Conservation (phyloP, 1,140 invertebrate genomes). For the Procambarus clarkii region DNA sequence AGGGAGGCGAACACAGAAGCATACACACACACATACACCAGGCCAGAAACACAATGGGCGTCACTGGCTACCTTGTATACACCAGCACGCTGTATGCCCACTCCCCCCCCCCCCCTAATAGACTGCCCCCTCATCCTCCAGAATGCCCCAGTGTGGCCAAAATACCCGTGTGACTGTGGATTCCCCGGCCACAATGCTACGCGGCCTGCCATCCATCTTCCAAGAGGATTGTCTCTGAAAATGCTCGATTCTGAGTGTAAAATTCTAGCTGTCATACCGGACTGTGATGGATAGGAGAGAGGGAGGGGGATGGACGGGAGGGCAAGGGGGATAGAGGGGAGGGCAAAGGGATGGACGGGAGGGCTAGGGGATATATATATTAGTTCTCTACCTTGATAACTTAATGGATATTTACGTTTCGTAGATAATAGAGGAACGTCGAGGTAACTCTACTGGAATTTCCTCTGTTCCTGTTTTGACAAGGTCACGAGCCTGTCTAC, state of each 20-base stretch:
- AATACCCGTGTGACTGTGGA: constrained; percentile 55
- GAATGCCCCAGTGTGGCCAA: constrained; percentile 25
- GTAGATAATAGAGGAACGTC: too few species aligned
- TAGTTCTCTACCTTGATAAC: constrained; percentile 29
- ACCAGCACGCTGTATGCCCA: background rate
- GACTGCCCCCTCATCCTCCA: constrained; percentile 20
- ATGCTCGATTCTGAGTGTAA: constrained; percentile 41
- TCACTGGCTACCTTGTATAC: background rate
- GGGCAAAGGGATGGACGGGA: background rate
- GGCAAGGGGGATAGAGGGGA: background rate
- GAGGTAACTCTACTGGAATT: too few species aligned
- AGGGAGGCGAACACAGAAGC: too few species aligned
- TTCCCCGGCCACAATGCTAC: constrained; percentile 27
- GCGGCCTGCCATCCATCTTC: constrained; percentile 40
- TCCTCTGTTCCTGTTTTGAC: too few species aligned
- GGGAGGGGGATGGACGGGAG: background rate
- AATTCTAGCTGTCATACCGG: constrained; percentile 38
- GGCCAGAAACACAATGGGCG: background rate
- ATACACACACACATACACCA: too few species aligned
- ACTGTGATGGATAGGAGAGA: constrained; percentile 36
- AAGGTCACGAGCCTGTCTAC: too few species aligned
- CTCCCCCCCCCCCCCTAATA: constrained; percentile 22
- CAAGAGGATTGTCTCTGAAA: constrained; percentile 47
- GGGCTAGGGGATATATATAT: background rate
- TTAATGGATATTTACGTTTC: constrained; percentile 33